Evolutionary conservation across 2,888 invertebrate species (phyloP).

Genomic region (Synergus japonicus): DNA sequence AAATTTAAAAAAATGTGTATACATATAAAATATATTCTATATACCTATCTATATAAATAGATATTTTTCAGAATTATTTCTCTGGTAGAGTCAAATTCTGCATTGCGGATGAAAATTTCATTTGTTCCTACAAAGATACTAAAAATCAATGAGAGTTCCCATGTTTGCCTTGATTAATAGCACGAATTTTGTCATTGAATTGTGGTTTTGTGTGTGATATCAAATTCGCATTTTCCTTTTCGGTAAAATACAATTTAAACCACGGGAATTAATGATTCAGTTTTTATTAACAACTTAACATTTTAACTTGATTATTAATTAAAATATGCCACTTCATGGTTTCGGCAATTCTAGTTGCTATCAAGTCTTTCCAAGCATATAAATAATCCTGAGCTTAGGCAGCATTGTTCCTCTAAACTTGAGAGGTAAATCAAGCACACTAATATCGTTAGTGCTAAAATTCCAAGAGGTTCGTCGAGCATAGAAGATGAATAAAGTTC

Average conservation of each 20-base stretch:
- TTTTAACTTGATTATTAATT: too few species aligned
- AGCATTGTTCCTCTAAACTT: too few species aligned
- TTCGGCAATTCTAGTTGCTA: too few species aligned
- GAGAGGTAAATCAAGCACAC: too few species aligned
- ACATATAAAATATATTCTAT: background rate
- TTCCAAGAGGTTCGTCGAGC: background rate
- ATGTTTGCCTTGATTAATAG: background rate
- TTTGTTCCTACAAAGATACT: background rate
- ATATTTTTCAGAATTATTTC: background rate
- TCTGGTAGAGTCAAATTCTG: background rate
- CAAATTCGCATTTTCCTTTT: background rate
- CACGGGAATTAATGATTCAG: too few species aligned
- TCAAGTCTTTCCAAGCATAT: too few species aligned
- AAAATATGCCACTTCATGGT: too few species aligned
- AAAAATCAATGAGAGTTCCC: background rate
- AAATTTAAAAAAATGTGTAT: background rate
- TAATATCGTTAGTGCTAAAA: background rate
- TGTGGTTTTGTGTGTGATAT: background rate
- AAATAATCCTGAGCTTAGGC: too few species aligned
- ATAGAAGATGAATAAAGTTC: conserved; percentile 26
- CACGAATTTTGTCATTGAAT: background rate
- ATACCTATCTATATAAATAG: background rate
- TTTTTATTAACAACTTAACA: too few species aligned
- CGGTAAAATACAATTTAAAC: too few species aligned
- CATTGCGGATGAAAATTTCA: background rate